These are phyloP conservation scores for Anguilla megastoma DNA, from an alignment of 2,797 vertebrate species.

Conservation along the genomic window DNA sequence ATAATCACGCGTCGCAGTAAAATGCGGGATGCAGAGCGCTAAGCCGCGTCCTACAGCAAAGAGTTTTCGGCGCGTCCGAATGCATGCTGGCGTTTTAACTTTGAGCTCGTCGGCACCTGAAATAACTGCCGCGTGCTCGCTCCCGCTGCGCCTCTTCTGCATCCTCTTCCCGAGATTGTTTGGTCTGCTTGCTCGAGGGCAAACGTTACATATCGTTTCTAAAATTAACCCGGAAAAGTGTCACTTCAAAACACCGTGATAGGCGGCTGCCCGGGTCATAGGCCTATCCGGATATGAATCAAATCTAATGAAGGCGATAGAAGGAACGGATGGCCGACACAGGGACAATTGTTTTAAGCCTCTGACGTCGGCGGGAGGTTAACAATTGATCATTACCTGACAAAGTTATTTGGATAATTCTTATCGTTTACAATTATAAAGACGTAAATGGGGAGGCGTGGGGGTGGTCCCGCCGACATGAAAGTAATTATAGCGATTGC, in stretches of 20 bases:
- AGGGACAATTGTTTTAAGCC: constrained; percentile 35
- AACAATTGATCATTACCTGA: constrained; percentile 14
- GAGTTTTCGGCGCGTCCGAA: constrained; percentile 8
- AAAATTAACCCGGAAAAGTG: constrained; percentile 81
- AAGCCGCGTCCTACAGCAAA: not conserved
- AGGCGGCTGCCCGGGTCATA: constrained; percentile 72
- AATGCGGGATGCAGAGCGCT: not conserved
- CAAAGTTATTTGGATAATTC: not conserved
- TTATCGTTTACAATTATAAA: constrained; percentile 4
- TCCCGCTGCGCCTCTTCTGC: constrained; percentile 58
- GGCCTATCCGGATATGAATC: constrained; percentile 69
- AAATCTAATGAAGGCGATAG: constrained; percentile 60
- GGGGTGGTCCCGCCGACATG: not conserved
- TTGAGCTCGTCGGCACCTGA: constrained; percentile 69
- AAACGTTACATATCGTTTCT: constrained; percentile 73
- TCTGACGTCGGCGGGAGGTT: constrained; percentile 10
- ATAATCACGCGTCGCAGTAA: not conserved
- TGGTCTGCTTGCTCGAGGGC: constrained; percentile 74
- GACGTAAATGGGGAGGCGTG: not conserved
- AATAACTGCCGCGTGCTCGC: constrained; percentile 66
- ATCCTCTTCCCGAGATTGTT: constrained; percentile 84
- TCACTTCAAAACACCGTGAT: constrained; percentile 77
- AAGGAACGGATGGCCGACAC: constrained; percentile 61
- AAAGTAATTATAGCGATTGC: not conserved
- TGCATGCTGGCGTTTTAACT: constrained; percentile 49